Percentiles rank a stretch among this genome's conserved stretches.
phyloP scores from a whole-genome alignment of 2,888 invertebrate genomes.

The Nysson spinosus region DNA sequence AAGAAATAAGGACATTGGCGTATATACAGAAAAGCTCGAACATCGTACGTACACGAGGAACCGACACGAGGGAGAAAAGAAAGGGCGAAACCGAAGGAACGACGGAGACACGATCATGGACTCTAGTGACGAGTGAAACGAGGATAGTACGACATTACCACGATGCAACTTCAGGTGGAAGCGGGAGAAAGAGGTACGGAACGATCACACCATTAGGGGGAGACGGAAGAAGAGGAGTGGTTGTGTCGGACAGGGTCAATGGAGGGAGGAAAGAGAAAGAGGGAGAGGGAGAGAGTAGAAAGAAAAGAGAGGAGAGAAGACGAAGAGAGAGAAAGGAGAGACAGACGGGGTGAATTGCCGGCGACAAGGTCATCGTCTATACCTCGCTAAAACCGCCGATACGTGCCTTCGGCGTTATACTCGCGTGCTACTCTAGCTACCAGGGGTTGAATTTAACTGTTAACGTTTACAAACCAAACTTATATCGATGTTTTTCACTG shows the following conservation, averaged over 20 bases:
- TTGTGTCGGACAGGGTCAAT: conserved; percentile 21
- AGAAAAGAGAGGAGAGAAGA: conserved; percentile 18
- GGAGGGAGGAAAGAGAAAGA: conserved; percentile 16
- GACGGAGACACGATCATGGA: conserved; percentile 29
- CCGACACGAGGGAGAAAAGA: conserved; percentile 28
- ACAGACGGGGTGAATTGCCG: conserved; percentile 59
- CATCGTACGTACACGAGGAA: conserved; percentile 9
- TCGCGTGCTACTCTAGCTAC: conserved; percentile 66
- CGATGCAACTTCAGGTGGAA: conserved; percentile 39
- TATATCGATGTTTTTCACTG: no score
- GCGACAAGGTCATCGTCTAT: conserved; percentile 57
- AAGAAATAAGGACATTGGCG: conserved; percentile 38
- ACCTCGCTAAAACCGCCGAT: conserved; percentile 50
- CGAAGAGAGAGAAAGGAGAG: conserved; percentile 44
- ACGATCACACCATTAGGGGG: conserved; percentile 69
- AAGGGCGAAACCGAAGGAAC: conserved; percentile 28
- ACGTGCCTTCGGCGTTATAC: conserved; percentile 66
- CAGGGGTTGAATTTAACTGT: no score
- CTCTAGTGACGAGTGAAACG: conserved; percentile 35
- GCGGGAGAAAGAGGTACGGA: conserved; percentile 64
- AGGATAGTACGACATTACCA: conserved; percentile 28
- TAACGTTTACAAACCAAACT: no score
- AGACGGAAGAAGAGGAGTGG: conserved; percentile 37
- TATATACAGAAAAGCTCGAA: conserved; percentile 22
- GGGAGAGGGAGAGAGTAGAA: conserved; percentile 41